A percentile compares a stretch with the other conserved stretches of the same genome.
Evolutionary conservation across 2,797 vertebrate genomes (phyloP).

Genomic region (Limosa lapponica): DNA sequence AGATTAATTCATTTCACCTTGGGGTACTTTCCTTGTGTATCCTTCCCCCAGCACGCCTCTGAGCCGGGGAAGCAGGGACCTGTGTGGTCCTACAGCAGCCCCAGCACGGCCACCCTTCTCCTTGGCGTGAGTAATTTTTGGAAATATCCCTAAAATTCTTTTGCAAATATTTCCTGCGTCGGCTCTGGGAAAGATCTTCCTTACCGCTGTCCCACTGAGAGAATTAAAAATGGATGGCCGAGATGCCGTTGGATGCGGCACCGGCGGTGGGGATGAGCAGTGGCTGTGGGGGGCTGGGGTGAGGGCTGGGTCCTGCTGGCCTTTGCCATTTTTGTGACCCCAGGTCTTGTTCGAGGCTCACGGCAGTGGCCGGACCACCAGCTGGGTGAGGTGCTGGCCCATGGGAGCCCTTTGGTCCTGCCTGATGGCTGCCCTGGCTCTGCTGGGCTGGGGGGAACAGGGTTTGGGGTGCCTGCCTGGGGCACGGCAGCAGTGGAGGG

Average conservation of each 20-base stretch:
- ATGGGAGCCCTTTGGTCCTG: rapidly evolving
- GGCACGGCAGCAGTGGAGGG: rapidly evolving
- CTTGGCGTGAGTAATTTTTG: rapidly evolving
- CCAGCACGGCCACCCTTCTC: rapidly evolving
- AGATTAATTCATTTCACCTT: background rate
- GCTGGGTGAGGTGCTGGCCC: background rate
- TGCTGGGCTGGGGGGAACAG: background rate
- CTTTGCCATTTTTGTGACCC: background rate
- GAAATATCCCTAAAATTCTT: background rate
- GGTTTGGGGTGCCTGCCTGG: background rate
- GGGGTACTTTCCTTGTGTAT: background rate
- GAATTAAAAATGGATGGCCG: background rate
- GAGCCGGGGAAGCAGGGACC: rapidly evolving
- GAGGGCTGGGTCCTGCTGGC: rapidly evolving
- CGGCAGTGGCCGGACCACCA: rapidly evolving
- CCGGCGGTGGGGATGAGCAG: rapidly evolving
- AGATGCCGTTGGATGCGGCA: rapidly evolving
- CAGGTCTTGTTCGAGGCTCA: rapidly evolving
- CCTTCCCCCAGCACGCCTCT: rapidly evolving
- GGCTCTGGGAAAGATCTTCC: rapidly evolving
- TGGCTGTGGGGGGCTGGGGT: rapidly evolving
- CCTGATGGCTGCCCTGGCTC: rapidly evolving
- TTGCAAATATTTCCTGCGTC: rapidly evolving
- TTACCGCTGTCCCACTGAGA: rapidly evolving
- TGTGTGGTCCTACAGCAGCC: rapidly evolving